Evolutionary conservation across 2,888 invertebrate species (phyloP).

Genomic region (Phortica magna): DNA sequence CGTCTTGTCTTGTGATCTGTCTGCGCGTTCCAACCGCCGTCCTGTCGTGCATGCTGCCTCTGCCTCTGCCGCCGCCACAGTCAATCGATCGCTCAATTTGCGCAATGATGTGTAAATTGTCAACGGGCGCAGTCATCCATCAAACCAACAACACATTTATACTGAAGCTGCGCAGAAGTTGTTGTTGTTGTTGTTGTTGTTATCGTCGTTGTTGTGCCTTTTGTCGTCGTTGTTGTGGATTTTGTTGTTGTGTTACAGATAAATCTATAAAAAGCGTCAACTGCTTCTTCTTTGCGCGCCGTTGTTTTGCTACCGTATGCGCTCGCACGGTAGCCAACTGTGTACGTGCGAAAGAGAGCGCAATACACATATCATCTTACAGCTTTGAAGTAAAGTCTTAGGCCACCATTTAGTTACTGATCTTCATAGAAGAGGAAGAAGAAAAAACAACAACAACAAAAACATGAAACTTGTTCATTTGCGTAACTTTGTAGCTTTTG

Average conservation of each 20-base stretch:
- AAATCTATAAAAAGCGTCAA: neutral
- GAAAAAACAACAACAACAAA: no score
- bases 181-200: neutral
- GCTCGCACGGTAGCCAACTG: no score
- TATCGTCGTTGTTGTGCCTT: no score
- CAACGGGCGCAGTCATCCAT: conserved; percentile 28
- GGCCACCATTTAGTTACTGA: no score
- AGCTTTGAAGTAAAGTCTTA: no score
- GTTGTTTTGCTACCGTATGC: no score
- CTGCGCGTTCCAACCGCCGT: conserved; percentile 35
- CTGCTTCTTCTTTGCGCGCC: no score
- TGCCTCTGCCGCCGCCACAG: neutral
- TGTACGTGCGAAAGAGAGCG: no score
- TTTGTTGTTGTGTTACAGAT: conserved; percentile 53
- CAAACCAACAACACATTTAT: neutral
- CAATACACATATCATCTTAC: no score
- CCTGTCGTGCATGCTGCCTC: neutral
- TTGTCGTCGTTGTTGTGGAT: neutral
- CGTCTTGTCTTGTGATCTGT: conserved; percentile 46
- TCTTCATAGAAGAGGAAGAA: no score
- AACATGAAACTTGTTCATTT: conserved; percentile 38
- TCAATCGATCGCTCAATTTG: conserved; percentile 66
- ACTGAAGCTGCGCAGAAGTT: neutral
- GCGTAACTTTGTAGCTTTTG: conserved; percentile 3
- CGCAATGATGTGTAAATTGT: conserved; percentile 68